These are phyloP conservation scores for Thamnophis elegans DNA, from an alignment of 2,797 vertebrate species.

Conservation along the genomic window DNA sequence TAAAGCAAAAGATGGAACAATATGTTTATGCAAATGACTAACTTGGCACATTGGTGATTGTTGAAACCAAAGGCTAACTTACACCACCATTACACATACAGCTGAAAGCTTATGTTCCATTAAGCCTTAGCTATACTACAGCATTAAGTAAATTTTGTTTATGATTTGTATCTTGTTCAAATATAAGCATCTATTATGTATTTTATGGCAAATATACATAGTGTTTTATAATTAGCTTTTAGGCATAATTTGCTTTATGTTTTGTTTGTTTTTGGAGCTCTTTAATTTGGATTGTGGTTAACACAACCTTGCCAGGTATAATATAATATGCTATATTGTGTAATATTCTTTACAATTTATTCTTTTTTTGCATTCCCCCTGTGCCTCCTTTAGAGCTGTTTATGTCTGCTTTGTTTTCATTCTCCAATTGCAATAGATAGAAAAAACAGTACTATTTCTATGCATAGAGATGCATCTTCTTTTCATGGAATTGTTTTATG, in stretches of 20 bases:
- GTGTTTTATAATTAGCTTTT: slow-evolving; percentile 29
- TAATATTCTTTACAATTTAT: slow-evolving; percentile 1
- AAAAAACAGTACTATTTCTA: slow-evolving; percentile 11
- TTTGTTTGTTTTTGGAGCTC: slow-evolving; percentile 23
- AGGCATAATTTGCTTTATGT: slow-evolving; percentile 17
- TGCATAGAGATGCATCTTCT: not conserved
- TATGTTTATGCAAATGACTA: not conserved
- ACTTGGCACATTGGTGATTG: not conserved
- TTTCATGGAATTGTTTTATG: not conserved
- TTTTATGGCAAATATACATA: slow-evolving; percentile 1
- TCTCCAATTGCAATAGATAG: not conserved
- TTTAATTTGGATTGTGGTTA: slow-evolving; percentile 27
- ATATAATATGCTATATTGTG: not conserved
- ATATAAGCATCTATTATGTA: not conserved
- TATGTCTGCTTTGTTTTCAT: slow-evolving; percentile 21
- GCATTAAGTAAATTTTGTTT: slow-evolving; percentile 13
- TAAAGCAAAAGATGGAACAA: not conserved
- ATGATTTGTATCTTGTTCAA: slow-evolving; percentile 6
- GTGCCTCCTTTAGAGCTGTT: slow-evolving; percentile 23
- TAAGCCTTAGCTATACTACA: not conserved
- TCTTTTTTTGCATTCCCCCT: not conserved
- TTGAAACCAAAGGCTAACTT: not conserved
- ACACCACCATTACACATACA: not conserved
- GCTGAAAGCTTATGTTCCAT: not conserved
- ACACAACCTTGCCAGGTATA: slow-evolving; percentile 13